Percentiles rank a stretch among this genome's conserved stretches.
Conservation (phyloP, 1,140 invertebrate genomes). For the Lamellibrachia luymesi region DNA sequence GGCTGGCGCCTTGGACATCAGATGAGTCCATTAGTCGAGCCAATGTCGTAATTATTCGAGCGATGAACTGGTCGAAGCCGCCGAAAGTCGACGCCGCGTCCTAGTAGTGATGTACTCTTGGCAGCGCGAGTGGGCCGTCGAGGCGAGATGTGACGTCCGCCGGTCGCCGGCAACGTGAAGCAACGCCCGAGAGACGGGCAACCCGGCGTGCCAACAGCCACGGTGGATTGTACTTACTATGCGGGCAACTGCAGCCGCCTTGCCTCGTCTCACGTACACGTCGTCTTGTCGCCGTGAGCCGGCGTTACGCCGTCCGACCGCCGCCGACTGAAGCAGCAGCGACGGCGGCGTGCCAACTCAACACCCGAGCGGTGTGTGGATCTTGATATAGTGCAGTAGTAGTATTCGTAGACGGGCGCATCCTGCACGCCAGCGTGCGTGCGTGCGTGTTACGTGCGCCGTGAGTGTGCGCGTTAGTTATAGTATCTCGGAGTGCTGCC, state of each 20-base stretch:
- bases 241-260: neutral
- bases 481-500: neutral
- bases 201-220: neutral
- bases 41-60: slow-evolving; percentile 5
- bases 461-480: neutral
- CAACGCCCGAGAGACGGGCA: neutral
- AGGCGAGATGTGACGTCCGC: neutral
- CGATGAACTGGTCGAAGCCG: neutral
- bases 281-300: neutral
- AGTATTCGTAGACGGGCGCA: neutral
- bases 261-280: no score
- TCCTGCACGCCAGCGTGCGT: neutral
- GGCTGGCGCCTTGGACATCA: neutral
- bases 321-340: neutral
- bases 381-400: neutral
- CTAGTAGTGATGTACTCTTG: neutral
- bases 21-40: neutral
- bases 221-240: neutral
- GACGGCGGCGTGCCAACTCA: neutral
- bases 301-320: neutral
- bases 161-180: neutral
- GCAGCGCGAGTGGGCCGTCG: neutral
- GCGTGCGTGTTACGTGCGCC: neutral
- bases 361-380: neutral
- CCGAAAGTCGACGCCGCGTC: neutral